Conservation (phyloP, 2,888 invertebrate species). For the Calameuta pallipes region DNA sequence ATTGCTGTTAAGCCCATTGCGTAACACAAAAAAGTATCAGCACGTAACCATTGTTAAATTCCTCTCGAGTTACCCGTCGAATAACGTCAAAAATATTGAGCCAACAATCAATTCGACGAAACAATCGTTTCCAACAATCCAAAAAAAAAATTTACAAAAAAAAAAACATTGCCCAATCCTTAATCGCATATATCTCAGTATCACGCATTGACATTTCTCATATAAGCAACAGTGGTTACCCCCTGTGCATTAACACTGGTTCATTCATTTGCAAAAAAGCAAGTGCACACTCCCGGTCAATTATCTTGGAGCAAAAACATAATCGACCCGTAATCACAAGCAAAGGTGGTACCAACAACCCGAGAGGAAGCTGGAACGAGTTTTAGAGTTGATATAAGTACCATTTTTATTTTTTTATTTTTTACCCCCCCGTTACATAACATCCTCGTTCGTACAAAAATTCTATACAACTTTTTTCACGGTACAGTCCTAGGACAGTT, state of each 20-base stretch:
- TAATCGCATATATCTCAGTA: not conserved
- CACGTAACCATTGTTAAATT: not conserved
- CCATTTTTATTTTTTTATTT: not conserved
- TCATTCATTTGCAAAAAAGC: not conserved
- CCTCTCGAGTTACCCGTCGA: not conserved
- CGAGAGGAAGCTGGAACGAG: not conserved
- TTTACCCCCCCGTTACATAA: not conserved
- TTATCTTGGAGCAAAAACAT: slow-evolving; percentile 19
- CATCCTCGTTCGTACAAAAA: not conserved
- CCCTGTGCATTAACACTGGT: not conserved
- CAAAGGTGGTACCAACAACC: not conserved
- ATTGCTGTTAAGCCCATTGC: not conserved
- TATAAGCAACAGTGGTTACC: not conserved
- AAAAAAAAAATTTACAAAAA: not conserved
- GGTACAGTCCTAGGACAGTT: not conserved
- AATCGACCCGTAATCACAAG: slow-evolving; percentile 15
- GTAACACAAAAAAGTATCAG: not conserved
- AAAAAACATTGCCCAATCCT: not conserved
- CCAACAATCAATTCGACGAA: not conserved
- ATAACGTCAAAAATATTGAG: not conserved
- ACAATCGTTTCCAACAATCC: not conserved
- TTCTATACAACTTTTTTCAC: not conserved
- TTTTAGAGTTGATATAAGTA: not conserved
- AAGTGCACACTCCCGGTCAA: slow-evolving; percentile 14
- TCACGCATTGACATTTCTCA: not conserved